A percentile compares a stretch with the other conserved stretches of the same genome.
These are phyloP conservation scores for Cardiocondyla obscurior DNA, from an alignment of 1,140 invertebrate species.

Conservation along the genomic window DNA sequence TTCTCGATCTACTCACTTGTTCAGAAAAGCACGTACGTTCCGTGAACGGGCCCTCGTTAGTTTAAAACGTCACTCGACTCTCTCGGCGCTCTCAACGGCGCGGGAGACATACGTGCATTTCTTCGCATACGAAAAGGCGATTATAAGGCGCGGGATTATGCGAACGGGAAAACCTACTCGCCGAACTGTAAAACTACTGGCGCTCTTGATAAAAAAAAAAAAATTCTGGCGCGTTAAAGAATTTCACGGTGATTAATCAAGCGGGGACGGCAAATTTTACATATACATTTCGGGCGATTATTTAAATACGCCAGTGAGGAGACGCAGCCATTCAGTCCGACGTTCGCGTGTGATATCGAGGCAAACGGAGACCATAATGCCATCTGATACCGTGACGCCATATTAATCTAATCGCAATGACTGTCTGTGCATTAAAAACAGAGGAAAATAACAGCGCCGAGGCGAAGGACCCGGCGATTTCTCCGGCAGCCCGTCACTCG, in stretches of 20 bases:
- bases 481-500: slow-evolving; percentile 2
- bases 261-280: not conserved
- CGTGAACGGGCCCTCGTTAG: slow-evolving; percentile 39
- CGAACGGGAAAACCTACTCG: not conserved
- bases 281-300: not conserved
- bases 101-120: slow-evolving; percentile 4
- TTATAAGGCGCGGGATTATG: not conserved
- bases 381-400: not conserved
- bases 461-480: not conserved
- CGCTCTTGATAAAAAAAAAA: slow-evolving; percentile 13
- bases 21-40: slow-evolving; percentile 62
- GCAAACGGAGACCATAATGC: not conserved
- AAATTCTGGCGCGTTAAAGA: not conserved
- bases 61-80: slow-evolving; percentile 67
- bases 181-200: not conserved
- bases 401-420: slow-evolving; percentile 1
- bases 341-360: not conserved
- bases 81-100: slow-evolving; percentile 40
- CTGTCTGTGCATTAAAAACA: not conserved
- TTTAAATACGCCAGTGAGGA: not conserved
- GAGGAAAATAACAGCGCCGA: not conserved
- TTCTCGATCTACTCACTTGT: not conserved
- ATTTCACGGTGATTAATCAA: not conserved
- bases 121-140: slow-evolving; percentile 7
- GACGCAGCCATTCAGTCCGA: not conserved